These are phyloP conservation scores for Bombylius discolor DNA, from an alignment of 2,888 invertebrate species.

Conservation along the genomic window DNA sequence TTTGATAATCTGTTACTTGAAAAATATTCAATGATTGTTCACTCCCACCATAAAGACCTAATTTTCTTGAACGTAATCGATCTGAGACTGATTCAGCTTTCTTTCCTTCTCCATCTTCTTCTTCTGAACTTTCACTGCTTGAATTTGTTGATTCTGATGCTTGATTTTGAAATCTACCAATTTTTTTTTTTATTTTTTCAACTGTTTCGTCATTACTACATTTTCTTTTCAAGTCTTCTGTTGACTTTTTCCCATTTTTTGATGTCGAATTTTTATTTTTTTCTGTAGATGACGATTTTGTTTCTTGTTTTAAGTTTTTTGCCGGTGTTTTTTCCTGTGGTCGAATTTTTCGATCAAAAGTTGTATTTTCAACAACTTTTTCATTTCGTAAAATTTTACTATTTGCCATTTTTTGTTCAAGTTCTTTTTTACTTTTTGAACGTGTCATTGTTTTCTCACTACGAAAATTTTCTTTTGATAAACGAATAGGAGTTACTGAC, in stretches of 20 bases:
- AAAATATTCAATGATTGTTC: neutral
- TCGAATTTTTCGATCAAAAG: neutral
- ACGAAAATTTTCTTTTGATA: neutral
- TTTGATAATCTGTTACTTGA: neutral
- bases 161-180: neutral
- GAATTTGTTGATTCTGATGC: neutral
- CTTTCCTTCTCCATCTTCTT: conserved; percentile 24
- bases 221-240: conserved; percentile 14
- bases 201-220: conserved; percentile 7
- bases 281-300: conserved; percentile 2
- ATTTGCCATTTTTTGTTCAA: conserved; percentile 32
- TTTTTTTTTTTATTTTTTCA: conserved; percentile 3
- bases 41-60: conserved; percentile 1
- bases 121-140: conserved; percentile 14
- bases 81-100: conserved; percentile 10
- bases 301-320: neutral
- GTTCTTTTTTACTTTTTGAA: conserved; percentile 31
- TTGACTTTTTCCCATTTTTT: conserved; percentile 1
- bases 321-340: neutral
- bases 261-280: neutral
- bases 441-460: conserved; percentile 34
- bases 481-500: neutral
- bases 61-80: conserved; percentile 16
- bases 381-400: conserved; percentile 33
- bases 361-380: conserved; percentile 28